Conservation (phyloP, 1,140 invertebrate genomes). For the Megathymus violae region DNA sequence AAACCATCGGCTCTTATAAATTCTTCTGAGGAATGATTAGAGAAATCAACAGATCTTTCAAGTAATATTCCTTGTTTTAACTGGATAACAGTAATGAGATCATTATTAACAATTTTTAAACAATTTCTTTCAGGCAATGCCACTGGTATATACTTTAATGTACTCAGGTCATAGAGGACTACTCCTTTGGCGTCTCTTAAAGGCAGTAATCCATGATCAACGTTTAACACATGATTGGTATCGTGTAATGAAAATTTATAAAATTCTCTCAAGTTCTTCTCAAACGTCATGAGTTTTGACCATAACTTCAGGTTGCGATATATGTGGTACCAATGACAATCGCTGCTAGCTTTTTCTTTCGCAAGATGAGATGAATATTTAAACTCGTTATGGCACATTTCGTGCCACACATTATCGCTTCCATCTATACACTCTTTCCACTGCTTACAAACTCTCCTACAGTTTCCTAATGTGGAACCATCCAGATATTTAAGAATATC, state of each 20-base stretch:
- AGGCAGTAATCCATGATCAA: conserved; percentile 64
- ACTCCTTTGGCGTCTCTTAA: conserved; percentile 61
- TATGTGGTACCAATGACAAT: conserved; percentile 64
- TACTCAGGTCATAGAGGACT: conserved; percentile 61
- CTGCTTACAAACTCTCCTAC: conserved; percentile 63
- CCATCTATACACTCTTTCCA: conserved; percentile 66
- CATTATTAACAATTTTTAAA: conserved; percentile 64
- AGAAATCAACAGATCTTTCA: conserved; percentile 56
- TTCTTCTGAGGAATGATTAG: conserved; percentile 44
- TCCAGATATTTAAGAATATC: conserved; percentile 68
- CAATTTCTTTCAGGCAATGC: conserved; percentile 62
- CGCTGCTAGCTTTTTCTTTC: conserved; percentile 61
- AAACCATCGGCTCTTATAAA: conserved; percentile 67
- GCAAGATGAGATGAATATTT: conserved; percentile 63
- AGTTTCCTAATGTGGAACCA: conserved; percentile 58
- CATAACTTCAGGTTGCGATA: conserved; percentile 67
- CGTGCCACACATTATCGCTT: conserved; percentile 60
- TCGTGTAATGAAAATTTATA: conserved; percentile 67
- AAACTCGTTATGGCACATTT: conserved; percentile 62
- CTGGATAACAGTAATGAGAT: conserved; percentile 55
- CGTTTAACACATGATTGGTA: conserved; percentile 54
- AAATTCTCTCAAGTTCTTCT: conserved; percentile 60
- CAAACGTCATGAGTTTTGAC: conserved; percentile 48
- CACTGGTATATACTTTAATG: conserved; percentile 66
- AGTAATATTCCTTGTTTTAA: conserved; percentile 55